Conservation (phyloP, 92 coral and sea anemone species). For the Anthopleura xanthogrammica region DNA sequence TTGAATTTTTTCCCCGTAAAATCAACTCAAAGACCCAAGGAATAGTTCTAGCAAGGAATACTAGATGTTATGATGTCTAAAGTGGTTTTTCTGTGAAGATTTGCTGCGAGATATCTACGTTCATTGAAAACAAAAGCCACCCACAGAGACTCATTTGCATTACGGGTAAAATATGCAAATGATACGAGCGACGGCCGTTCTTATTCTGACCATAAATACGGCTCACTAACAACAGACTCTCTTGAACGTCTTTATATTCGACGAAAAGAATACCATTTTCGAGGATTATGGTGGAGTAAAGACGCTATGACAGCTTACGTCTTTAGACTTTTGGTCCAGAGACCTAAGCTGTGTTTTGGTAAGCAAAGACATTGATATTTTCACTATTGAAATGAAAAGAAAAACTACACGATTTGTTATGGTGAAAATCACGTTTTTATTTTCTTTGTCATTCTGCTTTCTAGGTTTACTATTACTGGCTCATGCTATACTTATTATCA, state of each 20-base stretch:
- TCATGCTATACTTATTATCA: conserved; percentile 62
- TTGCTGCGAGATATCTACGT: background rate
- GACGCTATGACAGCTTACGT: conserved; percentile 50
- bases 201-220: conserved; percentile 12
- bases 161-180: conserved; percentile 62
- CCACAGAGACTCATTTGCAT: conserved; percentile 51
- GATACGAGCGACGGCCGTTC: background rate
- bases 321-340: conserved; percentile 51
- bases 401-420: background rate
- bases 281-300: background rate
- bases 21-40: background rate
- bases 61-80: background rate
- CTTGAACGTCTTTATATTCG: background rate
- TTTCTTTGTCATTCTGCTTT: conserved; percentile 16
- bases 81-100: conserved; percentile 10
- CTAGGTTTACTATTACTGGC: conserved; percentile 76
- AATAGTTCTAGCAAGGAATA: background rate
- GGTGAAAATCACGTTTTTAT: background rate
- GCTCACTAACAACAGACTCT: conserved; percentile 5
- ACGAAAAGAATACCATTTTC: background rate
- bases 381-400: background rate
- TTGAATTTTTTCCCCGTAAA: background rate
- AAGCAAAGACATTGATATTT: conserved; percentile 14
- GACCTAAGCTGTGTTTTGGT: conserved; percentile 78
- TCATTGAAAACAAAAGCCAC: conserved; percentile 23